A percentile compares a stretch with the other conserved stretches of the same genome.
phyloP scores from a whole-genome alignment of 2,888 invertebrate genomes.

The Oligia fasciuncula region DNA sequence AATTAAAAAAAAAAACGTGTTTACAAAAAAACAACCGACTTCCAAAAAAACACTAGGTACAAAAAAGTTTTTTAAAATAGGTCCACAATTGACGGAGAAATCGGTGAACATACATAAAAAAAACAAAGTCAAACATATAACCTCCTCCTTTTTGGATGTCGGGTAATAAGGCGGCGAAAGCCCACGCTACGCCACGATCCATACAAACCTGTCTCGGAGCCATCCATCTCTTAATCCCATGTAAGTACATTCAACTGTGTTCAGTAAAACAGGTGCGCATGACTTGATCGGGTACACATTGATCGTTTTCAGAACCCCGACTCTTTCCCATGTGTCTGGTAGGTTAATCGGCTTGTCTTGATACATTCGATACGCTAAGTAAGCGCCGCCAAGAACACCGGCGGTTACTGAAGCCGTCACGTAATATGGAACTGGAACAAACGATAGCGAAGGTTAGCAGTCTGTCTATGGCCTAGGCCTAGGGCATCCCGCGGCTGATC shows the following conservation, averaged over 20 bases:
- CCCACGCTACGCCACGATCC: no score
- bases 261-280: constrained; percentile 86
- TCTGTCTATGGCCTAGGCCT: neutral
- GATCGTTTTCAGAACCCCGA: constrained; percentile 89
- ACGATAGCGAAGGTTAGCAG: neutral
- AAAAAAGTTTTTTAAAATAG: no score
- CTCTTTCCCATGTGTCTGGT: constrained; percentile 89
- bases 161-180: no score
- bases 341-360: constrained; percentile 71
- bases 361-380: constrained; percentile 76
- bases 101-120: no score
- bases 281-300: constrained; percentile 91
- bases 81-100: no score
- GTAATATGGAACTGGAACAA: constrained; percentile 71
- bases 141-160: no score
- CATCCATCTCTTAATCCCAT: constrained; percentile 89
- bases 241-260: constrained; percentile 87
- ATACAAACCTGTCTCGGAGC: constrained; percentile 87
- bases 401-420: constrained; percentile 75
- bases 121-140: no score
- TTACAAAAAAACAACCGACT: no score
- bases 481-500: neutral
- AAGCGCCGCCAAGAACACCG: constrained; percentile 79
- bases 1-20: no score
- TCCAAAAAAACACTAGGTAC: no score